Evolutionary conservation across 1,140 invertebrate species (phyloP), one percentile per base, ranked within the genome.

Genomic region (Globodera rostochiensis): DNA sequence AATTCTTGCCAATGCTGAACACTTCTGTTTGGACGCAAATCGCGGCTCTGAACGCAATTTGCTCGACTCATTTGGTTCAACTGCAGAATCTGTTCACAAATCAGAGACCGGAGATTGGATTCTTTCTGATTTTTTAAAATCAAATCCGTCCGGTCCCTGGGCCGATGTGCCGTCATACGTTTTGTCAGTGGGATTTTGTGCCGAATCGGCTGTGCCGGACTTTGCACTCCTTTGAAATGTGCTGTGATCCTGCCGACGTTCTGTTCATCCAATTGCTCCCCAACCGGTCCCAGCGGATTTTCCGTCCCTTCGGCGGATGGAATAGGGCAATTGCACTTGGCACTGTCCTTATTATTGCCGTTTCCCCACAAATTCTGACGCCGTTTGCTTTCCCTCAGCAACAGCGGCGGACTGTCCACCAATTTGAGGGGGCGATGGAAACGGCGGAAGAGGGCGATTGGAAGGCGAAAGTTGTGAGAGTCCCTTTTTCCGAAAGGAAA

Each of bases 271-370:
- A 19, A 47, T 36, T 47, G 36, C 69, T 71, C 69, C 69, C 19
- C 69, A 36, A 71, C 6, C 36, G 69, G 69, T 11, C 69, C 46
- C 69, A 71, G n/a, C 21, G 69, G 69, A 19, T 71, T 71, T 6
- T 71, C 69, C 69, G 69, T 71, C 69, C 69, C 69, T 71, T 36
- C 69, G n/a, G 8, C 19, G 2, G n/a, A 8, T 69, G 69, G 36
- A n/a, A 15, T 15, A 64, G 19, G 13, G 11, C 19, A 53, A 53
- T 64, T 13, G 57, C 57, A 11, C 9, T 71, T 45, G 36, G 69
- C 69, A 47, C 46, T 36, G 36, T 71, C 36, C 3, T 71, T 47
- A 11, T 71, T 36, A n/a, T 25, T 7, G 9, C 69, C 69, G 69
- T 71, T 71, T 64, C 5, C 53, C 53, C 53, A 53, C 53, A 53